These are phyloP conservation scores for Pachypeltis micranthus DNA, from an alignment of 1,140 invertebrate genomes.

Conservation along the genomic window DNA sequence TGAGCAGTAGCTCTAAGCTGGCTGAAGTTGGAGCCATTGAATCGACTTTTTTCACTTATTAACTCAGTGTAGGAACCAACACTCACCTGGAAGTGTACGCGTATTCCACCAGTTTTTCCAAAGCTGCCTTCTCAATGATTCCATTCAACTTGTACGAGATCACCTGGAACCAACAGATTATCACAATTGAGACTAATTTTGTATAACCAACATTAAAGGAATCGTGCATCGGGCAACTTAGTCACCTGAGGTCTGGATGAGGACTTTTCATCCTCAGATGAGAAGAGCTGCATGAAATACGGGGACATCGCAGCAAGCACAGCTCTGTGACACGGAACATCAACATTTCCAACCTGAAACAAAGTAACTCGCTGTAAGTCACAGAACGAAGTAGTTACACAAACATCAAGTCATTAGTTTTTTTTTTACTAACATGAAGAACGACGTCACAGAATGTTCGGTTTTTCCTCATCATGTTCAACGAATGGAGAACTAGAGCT, in stretches of 20 bases:
- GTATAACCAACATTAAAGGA: not conserved
- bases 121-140: slow-evolving; percentile 51
- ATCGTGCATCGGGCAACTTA: slow-evolving; percentile 8
- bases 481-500: slow-evolving; percentile 43
- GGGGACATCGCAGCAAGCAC: slow-evolving; percentile 64
- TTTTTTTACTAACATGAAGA: slow-evolving; percentile 57
- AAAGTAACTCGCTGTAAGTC: too few relatives aligned
- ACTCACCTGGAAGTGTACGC: slow-evolving; percentile 59
- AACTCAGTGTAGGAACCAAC: too few relatives aligned
- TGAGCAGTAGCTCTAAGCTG: too few relatives aligned
- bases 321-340: slow-evolving; percentile 61
- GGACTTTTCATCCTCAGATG: slow-evolving; percentile 39
- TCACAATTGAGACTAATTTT: not conserved
- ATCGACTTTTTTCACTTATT: too few relatives aligned
- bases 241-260: not conserved
- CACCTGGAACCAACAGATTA: slow-evolving; percentile 32
- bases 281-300: slow-evolving; percentile 66
- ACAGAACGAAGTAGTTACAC: too few relatives aligned
- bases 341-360: slow-evolving; percentile 49
- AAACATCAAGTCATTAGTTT: too few relatives aligned
- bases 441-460: slow-evolving; percentile 68
- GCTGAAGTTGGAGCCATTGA: too few relatives aligned
- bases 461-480: slow-evolving; percentile 64
- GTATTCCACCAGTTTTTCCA: slow-evolving; percentile 65
- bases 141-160: slow-evolving; percentile 53